phyloP scores from a whole-genome alignment of 2,797 vertebrate genomes.

The Pelobates cultripes region DNA sequence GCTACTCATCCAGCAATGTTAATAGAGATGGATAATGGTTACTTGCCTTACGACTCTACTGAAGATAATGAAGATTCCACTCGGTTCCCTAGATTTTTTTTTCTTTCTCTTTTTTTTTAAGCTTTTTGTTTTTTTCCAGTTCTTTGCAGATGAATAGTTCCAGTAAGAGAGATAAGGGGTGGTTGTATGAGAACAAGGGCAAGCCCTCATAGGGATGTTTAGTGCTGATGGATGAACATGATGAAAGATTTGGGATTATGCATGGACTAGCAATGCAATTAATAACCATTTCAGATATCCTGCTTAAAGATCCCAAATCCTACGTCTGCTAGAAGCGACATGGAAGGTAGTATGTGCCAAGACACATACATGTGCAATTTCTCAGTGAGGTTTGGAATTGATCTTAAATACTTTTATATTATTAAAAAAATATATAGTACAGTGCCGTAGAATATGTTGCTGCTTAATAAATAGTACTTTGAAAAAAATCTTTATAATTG shows the following conservation, averaged over 20 bases:
- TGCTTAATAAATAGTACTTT: too few species aligned
- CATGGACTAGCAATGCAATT: conserved; percentile 27
- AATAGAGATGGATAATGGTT: conserved; percentile 39
- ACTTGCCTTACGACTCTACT: conserved; percentile 10
- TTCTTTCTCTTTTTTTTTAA: background rate
- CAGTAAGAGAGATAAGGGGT: conserved; percentile 35
- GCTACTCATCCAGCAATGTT: conserved; percentile 20
- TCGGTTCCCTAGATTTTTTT: background rate
- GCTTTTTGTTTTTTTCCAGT: conserved; percentile 19
- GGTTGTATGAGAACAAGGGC: conserved; percentile 7
- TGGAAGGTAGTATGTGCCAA: background rate
- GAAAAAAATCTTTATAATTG: too few species aligned
- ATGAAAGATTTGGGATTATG: conserved; percentile 53
- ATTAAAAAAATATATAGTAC: too few species aligned
- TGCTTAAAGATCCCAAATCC: background rate
- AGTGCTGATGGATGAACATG: conserved; percentile 42
- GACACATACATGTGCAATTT: too few species aligned
- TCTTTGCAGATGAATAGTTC: conserved; percentile 7
- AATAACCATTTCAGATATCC: conserved; percentile 25
- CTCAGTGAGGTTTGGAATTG: too few species aligned
- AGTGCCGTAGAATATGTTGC: too few species aligned
- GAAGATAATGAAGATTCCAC: background rate
- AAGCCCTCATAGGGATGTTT: conserved; percentile 25
- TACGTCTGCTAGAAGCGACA: background rate
- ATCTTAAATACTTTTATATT: too few species aligned